Conservation (phyloP, 2,888 invertebrate species). For the Oscheius sp. region DNA sequence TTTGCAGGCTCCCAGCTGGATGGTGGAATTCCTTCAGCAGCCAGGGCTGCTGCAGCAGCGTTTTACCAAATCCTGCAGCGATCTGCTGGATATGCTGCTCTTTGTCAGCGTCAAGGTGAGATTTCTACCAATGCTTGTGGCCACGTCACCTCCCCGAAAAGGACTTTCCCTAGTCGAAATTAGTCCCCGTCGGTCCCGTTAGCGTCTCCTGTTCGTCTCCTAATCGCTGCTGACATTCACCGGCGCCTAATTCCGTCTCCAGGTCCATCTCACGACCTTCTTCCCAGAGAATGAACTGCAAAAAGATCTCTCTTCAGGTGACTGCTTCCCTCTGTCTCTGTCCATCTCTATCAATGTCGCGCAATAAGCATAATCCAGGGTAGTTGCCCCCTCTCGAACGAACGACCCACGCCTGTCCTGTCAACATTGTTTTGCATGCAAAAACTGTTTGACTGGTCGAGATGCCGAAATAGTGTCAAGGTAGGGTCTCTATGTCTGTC, state of each 20-base stretch:
- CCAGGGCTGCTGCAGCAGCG: slow-evolving; percentile 31
- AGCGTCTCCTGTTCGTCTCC: slow-evolving; percentile 1
- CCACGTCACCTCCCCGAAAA: neutral
- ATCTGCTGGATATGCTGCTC: slow-evolving; percentile 28
- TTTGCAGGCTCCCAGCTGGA: neutral
- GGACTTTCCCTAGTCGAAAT: neutral
- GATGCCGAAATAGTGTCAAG: slow-evolving; percentile 19
- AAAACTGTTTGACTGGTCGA: slow-evolving; percentile 27
- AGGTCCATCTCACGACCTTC: slow-evolving; percentile 1
- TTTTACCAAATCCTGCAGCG: slow-evolving; percentile 25
- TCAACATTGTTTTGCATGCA: slow-evolving; percentile 15
- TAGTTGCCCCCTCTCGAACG: neutral
- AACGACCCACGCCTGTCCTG: neutral
- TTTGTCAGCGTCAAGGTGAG: slow-evolving; percentile 24
- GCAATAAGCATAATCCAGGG: slow-evolving; percentile 31
- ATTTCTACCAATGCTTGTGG: neutral
- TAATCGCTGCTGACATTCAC: slow-evolving; percentile 17
- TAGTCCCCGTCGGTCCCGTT: neutral
- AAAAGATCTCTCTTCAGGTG: slow-evolving; percentile 18
- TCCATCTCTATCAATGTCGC: neutral
- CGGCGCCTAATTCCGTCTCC: slow-evolving; percentile 22
- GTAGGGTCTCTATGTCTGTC: neutral
- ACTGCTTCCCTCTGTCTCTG: slow-evolving; percentile 2
- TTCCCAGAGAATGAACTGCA: neutral
- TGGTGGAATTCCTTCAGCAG: slow-evolving; percentile 30